Conservation (phyloP, 1,140 invertebrate genomes). For the Camponotus vicinus region DNA sequence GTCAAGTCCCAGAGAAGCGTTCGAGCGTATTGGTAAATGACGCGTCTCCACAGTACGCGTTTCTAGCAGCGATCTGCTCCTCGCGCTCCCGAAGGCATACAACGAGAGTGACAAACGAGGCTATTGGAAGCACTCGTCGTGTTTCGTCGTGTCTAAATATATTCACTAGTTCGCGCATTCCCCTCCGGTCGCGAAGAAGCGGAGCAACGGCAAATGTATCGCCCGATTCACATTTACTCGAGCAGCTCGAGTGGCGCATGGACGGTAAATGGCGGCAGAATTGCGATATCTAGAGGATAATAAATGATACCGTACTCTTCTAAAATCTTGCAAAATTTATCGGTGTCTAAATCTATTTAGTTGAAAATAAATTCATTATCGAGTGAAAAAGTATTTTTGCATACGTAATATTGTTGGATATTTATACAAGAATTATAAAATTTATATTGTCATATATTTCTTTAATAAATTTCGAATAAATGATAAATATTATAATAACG, state of each 20-base stretch:
- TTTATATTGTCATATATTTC: background rate
- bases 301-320: background rate
- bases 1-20: constrained; percentile 32
- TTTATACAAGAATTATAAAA: too few species aligned
- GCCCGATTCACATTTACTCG: constrained; percentile 21
- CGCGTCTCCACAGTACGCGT: background rate
- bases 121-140: constrained; percentile 60
- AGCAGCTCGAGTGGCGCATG: constrained; percentile 4
- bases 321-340: background rate
- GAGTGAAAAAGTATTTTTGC: background rate
- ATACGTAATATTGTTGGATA: too few species aligned
- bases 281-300: constrained; percentile 4
- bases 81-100: constrained; percentile 18
- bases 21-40: constrained; percentile 41
- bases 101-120: constrained; percentile 66
- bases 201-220: constrained; percentile 47
- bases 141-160: constrained; percentile 65
- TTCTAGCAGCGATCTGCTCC: constrained; percentile 26
- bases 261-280: constrained; percentile 5
- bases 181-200: constrained; percentile 4
- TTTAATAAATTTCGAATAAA: constrained; percentile 2
- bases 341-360: background rate
- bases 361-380: background rate
- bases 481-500: background rate
- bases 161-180: constrained; percentile 45